phyloP scores from a whole-genome alignment of 2,113 vertebrate species.

The Thymallus thymallus region DNA sequence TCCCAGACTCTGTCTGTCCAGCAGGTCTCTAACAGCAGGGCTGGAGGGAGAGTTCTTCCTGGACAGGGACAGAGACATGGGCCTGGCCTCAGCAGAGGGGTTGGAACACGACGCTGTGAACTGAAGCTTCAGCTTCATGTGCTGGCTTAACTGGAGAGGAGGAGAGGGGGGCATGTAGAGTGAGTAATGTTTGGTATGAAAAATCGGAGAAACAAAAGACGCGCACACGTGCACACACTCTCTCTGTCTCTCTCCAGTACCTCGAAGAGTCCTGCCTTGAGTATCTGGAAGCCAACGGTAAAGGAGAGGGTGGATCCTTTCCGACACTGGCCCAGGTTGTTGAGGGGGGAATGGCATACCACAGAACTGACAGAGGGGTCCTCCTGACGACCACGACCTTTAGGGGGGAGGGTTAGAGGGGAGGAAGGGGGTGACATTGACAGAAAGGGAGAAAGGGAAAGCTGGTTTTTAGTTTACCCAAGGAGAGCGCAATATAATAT shows the following conservation, averaged over 20 bases:
- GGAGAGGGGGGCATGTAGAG: not conserved
- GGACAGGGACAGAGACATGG: constrained; percentile 73
- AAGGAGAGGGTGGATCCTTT: constrained; percentile 80
- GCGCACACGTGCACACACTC: not conserved
- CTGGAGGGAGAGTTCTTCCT: constrained; percentile 78
- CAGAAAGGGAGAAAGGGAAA: not conserved
- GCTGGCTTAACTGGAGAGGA: constrained; percentile 75
- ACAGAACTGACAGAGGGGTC: constrained; percentile 48
- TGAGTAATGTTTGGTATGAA: not conserved
- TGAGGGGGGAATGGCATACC: constrained; percentile 53
- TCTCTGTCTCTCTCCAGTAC: constrained; percentile 46
- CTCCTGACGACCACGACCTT: constrained; percentile 41
- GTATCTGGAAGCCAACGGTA: constrained; percentile 80
- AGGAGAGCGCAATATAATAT: not conserved
- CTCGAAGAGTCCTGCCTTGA: constrained; percentile 80
- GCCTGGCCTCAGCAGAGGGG: constrained; percentile 71
- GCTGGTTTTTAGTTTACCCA: not conserved
- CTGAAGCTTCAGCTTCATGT: constrained; percentile 87
- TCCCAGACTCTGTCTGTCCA: constrained; percentile 72
- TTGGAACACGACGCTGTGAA: constrained; percentile 80
- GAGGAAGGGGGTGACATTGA: not conserved
- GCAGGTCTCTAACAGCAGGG: constrained; percentile 76
- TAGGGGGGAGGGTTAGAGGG: not conserved
- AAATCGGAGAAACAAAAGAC: not conserved
- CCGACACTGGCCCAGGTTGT: constrained; percentile 77